Evolutionary conservation across 2,888 invertebrate genomes (phyloP).

Genomic region (Cloeon dipterum): DNA sequence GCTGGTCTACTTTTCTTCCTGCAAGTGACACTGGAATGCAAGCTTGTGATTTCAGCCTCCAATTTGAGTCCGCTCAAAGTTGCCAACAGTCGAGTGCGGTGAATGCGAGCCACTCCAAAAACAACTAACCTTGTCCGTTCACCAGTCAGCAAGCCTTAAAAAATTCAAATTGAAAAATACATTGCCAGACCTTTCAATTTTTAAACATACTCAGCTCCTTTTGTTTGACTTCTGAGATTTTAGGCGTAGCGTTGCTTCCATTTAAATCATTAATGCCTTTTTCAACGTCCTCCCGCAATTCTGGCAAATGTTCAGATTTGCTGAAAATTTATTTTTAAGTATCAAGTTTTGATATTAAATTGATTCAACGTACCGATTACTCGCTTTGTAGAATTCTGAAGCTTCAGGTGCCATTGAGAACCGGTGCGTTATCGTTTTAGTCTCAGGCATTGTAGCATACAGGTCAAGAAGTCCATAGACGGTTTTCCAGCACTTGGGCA

Average conservation of each 20-base stretch:
- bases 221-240: constrained; percentile 11
- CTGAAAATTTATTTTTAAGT: too few relatives aligned
- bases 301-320: constrained; percentile 30
- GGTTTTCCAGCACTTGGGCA: constrained; percentile 80
- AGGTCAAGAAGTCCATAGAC: constrained; percentile 77
- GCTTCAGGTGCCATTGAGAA: constrained; percentile 47
- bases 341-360: too few relatives aligned
- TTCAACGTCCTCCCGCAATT: constrained; percentile 31
- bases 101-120: constrained; percentile 71
- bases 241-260: background rate
- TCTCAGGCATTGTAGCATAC: constrained; percentile 86
- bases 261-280: constrained; percentile 15
- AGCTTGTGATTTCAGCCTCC: constrained; percentile 79
- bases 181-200: too few relatives aligned
- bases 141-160: constrained; percentile 23
- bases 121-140: constrained; percentile 57
- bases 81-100: constrained; percentile 63
- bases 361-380: too few relatives aligned
- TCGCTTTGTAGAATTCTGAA: constrained; percentile 38
- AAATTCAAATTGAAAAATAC: too few relatives aligned
- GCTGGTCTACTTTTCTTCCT: constrained; percentile 58
- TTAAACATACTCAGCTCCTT: constrained; percentile 18
- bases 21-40: constrained; percentile 78
- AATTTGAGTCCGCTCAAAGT: constrained; percentile 82
- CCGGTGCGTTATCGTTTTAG: constrained; percentile 69